A percentile compares a stretch with the other conserved stretches of the same genome.
These are phyloP conservation scores for Apteryx owenii DNA, from an alignment of 2,113 vertebrate genomes.

Conservation along the genomic window DNA sequence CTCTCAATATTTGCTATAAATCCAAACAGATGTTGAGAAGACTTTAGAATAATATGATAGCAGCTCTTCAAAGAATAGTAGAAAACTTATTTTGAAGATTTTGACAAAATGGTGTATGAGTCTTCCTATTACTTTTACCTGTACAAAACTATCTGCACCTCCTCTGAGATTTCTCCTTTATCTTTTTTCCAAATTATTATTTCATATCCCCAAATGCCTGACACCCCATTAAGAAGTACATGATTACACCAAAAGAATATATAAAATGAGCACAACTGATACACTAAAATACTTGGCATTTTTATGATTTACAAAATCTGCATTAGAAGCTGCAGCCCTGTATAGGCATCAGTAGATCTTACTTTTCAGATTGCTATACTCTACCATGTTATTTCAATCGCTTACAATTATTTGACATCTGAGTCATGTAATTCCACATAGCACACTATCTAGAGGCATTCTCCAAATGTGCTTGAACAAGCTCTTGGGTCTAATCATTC, in stretches of 20 bases:
- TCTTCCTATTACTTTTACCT: not conserved
- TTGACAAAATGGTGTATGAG: not conserved
- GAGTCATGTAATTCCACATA: conserved; percentile 40
- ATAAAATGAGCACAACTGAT: not conserved
- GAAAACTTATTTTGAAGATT: not conserved
- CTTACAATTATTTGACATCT: conserved; percentile 58
- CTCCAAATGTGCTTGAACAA: not conserved
- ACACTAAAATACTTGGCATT: not conserved
- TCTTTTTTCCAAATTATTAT: not conserved
- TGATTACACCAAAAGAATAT: not conserved
- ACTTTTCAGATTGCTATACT: conserved; percentile 51
- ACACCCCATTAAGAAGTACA: not conserved
- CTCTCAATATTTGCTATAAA: not conserved
- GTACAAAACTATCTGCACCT: not conserved
- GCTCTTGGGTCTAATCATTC: conserved; percentile 7
- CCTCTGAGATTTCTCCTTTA: not conserved
- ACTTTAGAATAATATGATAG: not conserved
- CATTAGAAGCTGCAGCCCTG: not conserved
- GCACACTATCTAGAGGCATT: conserved; percentile 1
- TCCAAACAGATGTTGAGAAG: not conserved
- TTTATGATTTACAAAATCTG: not conserved
- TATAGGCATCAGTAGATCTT: conserved; percentile 16
- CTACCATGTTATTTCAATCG: conserved; percentile 60
- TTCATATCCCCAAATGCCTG: not conserved
- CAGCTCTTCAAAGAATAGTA: not conserved